A percentile compares a stretch with the other conserved stretches of the same genome.
These are phyloP conservation scores for Cyprinus carpio DNA, from an alignment of 2,113 vertebrate species.

Conservation along the genomic window DNA sequence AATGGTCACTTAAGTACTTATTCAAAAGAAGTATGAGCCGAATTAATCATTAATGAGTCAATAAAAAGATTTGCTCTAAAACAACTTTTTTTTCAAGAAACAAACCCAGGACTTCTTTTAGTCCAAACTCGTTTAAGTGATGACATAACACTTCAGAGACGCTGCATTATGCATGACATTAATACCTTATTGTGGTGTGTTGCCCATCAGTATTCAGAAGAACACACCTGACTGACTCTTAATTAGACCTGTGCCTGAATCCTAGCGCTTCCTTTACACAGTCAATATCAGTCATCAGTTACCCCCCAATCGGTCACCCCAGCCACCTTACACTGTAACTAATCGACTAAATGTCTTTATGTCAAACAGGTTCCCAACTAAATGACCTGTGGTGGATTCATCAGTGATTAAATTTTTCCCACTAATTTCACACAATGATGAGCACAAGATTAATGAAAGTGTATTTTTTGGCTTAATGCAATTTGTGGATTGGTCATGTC, in stretches of 20 bases:
- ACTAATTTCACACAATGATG: conserved; percentile 53
- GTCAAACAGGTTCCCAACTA: conserved; percentile 32
- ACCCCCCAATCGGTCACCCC: conserved; percentile 48
- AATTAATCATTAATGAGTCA: background rate
- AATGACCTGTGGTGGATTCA: conserved; percentile 54
- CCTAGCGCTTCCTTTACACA: background rate
- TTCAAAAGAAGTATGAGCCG: too few species aligned
- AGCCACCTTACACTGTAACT: conserved; percentile 39
- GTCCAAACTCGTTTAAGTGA: background rate
- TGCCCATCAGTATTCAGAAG: too few species aligned
- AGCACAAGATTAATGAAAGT: conserved; percentile 46
- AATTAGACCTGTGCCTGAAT: too few species aligned
- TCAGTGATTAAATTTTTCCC: conserved; percentile 53
- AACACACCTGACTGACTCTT: too few species aligned
- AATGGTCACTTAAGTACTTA: too few species aligned
- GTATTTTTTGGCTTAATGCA: conserved; percentile 44
- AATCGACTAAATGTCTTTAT: conserved; percentile 33
- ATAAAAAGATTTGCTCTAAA: background rate
- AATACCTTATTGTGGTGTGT: too few species aligned
- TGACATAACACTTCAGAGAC: background rate
- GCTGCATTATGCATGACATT: background rate
- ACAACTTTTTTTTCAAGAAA: background rate
- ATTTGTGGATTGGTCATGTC: conserved; percentile 28
- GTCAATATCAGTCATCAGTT: conserved; percentile 49
- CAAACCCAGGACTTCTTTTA: background rate